phyloP scores from a whole-genome alignment of 2,888 invertebrate species.

The Cryptocephalus moraei region DNA sequence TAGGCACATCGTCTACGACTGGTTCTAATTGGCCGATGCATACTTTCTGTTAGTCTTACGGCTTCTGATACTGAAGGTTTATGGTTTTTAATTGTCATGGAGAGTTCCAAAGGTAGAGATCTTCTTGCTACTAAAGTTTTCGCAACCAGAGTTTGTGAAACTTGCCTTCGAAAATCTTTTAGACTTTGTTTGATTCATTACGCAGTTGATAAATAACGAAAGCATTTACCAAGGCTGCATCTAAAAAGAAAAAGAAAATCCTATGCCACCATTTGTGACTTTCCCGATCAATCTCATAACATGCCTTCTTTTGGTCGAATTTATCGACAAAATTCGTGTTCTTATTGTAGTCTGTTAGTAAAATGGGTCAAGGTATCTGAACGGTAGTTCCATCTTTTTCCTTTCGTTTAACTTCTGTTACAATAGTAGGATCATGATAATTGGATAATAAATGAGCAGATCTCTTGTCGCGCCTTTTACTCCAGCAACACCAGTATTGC shows the following conservation, averaged over 20 bases:
- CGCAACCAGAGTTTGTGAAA: not conserved
- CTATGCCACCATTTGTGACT: too few species aligned
- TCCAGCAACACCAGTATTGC: not conserved
- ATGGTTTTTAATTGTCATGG: not conserved
- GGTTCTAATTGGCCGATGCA: not conserved
- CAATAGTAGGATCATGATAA: not conserved
- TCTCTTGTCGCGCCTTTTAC: not conserved
- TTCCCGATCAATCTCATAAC: not conserved
- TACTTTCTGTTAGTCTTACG: constrained; percentile 1
- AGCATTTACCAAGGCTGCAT: not conserved
- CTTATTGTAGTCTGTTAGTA: not conserved
- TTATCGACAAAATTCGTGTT: not conserved
- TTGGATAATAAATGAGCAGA: not conserved
- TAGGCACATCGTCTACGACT: constrained; percentile 1
- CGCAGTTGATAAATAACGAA: constrained; percentile 1
- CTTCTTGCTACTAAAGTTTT: not conserved
- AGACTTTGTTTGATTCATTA: not conserved
- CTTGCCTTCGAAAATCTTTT: not conserved
- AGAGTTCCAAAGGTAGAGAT: not conserved
- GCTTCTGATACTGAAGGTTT: not conserved
- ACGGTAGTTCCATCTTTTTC: not conserved
- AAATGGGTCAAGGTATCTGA: not conserved
- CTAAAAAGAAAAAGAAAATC: constrained; percentile 1
- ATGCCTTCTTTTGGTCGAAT: not conserved
- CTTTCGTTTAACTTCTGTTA: not conserved